A percentile compares a stretch with the other conserved stretches of the same genome.
phyloP scores from a whole-genome alignment of 2,113 vertebrate species.

The Odobenus rosmarus region DNA sequence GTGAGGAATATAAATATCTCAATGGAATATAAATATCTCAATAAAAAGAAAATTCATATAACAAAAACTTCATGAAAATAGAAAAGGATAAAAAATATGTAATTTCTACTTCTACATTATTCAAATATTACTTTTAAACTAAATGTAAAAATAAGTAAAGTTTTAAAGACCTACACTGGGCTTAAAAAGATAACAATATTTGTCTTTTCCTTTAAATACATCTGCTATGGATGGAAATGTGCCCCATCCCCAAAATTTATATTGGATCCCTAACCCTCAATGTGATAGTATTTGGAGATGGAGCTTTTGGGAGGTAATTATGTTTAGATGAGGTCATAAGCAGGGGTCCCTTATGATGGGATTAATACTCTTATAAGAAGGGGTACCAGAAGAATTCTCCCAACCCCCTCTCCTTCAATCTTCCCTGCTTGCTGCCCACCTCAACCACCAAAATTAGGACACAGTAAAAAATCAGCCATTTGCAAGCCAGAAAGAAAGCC shows the following conservation, averaged over 20 bases:
- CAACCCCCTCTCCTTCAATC: not conserved
- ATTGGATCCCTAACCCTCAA: not conserved
- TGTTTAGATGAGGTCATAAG: not conserved
- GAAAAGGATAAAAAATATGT: not conserved
- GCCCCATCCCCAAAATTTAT: not conserved
- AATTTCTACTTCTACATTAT: not conserved
- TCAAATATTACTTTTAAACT: not conserved
- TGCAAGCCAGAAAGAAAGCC: not conserved
- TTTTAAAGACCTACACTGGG: not conserved
- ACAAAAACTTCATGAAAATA: not conserved
- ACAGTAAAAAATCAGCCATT: not conserved
- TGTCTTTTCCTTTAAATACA: not conserved
- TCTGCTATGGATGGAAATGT: not conserved
- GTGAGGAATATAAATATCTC: not conserved
- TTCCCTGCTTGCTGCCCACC: not conserved
- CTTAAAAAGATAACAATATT: not conserved
- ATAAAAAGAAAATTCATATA: constrained; percentile 7
- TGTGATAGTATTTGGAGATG: not conserved
- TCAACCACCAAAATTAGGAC: not conserved
- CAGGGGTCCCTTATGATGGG: not conserved
- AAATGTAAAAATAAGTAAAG: not conserved
- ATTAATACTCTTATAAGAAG: not conserved
- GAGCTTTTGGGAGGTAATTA: not conserved
- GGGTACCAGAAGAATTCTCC: not conserved
- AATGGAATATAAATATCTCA: not conserved